Evolutionary conservation across 2,888 invertebrate species (phyloP).

Genomic region (Athrips mouffetella): DNA sequence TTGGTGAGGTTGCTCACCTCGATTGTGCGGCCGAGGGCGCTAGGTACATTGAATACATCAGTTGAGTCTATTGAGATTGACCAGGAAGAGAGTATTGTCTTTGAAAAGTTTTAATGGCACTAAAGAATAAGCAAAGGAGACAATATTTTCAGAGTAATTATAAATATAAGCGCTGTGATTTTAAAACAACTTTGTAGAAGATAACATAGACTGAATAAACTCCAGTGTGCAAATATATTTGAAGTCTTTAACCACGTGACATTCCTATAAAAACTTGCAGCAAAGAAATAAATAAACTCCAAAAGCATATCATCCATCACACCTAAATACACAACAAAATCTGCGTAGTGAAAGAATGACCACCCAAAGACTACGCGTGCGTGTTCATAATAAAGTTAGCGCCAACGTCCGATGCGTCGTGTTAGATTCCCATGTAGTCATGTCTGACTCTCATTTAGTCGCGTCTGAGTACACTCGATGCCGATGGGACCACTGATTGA

Average conservation of each 20-base stretch:
- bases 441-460: conserved; percentile 5
- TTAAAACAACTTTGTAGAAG: no score
- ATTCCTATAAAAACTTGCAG: no score
- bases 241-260: no score
- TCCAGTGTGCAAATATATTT: no score
- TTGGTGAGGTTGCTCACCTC: conserved; percentile 69
- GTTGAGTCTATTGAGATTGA: background rate
- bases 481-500: conserved; percentile 13
- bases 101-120: background rate
- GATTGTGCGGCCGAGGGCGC: conserved; percentile 29
- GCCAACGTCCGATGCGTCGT: background rate
- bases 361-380: background rate
- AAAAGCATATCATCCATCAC: no score
- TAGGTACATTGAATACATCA: background rate
- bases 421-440: no score
- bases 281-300: no score
- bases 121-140: no score
- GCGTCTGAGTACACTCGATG: background rate
- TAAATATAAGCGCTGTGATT: no score
- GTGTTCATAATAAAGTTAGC: background rate
- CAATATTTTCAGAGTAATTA: no score
- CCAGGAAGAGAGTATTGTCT: background rate
- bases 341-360: background rate
- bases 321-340: no score
- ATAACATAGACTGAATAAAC: no score